Evolutionary conservation across 2,113 vertebrate species (phyloP).

Genomic region (Onychostoma macrolepis): DNA sequence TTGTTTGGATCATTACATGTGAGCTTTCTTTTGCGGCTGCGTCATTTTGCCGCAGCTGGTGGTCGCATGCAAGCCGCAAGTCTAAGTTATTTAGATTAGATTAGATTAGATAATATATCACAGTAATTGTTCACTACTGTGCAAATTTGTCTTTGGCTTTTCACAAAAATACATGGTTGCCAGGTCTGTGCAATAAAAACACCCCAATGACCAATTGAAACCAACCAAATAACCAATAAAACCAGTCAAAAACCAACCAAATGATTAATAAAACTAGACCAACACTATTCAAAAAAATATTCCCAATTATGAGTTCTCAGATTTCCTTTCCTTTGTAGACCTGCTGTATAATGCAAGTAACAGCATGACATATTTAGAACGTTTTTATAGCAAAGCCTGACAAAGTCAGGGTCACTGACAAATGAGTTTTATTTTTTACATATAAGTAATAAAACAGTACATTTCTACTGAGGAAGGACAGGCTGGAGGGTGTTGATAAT

Average conservation of each 20-base stretch:
- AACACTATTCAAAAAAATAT: background rate
- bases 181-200: background rate
- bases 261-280: background rate
- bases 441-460: background rate
- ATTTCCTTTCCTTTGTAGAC: background rate
- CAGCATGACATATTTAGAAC: background rate
- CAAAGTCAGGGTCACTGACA: background rate
- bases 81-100: background rate
- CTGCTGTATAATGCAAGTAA: background rate
- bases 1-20: slow-evolving; percentile 42
- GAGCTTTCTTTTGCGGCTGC: background rate
- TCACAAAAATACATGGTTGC: background rate
- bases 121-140: background rate
- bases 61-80: background rate
- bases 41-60: slow-evolving; percentile 8
- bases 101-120: background rate
- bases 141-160: background rate
- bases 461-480: background rate
- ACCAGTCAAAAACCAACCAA: background rate
- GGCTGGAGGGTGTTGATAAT: background rate
- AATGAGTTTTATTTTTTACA: background rate
- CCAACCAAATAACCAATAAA: background rate
- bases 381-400: background rate
- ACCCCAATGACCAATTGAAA: background rate
- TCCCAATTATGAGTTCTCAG: background rate